phyloP scores from a whole-genome alignment of 1,140 invertebrate genomes.

The Caenorhabditis brenneri region DNA sequence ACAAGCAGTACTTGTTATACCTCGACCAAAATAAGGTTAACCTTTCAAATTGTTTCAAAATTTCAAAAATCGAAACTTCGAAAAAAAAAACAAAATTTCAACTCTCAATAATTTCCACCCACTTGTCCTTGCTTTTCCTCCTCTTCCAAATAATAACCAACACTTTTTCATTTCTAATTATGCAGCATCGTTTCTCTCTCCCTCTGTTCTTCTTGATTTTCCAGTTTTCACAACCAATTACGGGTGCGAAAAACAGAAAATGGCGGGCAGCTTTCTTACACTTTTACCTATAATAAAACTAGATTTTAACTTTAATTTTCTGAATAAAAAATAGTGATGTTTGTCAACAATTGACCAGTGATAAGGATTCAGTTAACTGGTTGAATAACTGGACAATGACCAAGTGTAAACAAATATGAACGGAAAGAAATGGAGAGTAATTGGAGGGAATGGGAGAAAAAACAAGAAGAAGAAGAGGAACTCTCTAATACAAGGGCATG shows the following conservation, averaged over 20 bases:
- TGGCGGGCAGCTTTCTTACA: background rate
- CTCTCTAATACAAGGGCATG: background rate
- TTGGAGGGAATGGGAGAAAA: too few species aligned
- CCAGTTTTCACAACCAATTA: slow-evolving; percentile 7
- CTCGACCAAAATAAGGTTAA: too few species aligned
- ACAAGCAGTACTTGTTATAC: too few species aligned
- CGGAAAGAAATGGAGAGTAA: too few species aligned
- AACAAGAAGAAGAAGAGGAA: too few species aligned
- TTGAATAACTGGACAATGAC: background rate
- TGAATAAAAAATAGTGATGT: background rate
- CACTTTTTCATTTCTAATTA: slow-evolving; percentile 4
- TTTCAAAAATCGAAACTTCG: too few species aligned
- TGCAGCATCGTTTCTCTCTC: background rate
- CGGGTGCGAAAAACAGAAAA: background rate
- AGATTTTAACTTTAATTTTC: background rate
- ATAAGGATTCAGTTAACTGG: background rate
- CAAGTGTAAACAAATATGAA: background rate
- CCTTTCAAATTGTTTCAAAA: too few species aligned
- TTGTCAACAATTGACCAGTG: background rate
- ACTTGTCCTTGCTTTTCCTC: background rate
- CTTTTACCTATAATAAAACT: background rate
- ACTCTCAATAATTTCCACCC: background rate
- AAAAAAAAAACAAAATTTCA: background rate
- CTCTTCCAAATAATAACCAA: background rate
- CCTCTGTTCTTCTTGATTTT: background rate